Conservation (phyloP, 2,797 vertebrate species). For the Molothrus aeneus region DNA sequence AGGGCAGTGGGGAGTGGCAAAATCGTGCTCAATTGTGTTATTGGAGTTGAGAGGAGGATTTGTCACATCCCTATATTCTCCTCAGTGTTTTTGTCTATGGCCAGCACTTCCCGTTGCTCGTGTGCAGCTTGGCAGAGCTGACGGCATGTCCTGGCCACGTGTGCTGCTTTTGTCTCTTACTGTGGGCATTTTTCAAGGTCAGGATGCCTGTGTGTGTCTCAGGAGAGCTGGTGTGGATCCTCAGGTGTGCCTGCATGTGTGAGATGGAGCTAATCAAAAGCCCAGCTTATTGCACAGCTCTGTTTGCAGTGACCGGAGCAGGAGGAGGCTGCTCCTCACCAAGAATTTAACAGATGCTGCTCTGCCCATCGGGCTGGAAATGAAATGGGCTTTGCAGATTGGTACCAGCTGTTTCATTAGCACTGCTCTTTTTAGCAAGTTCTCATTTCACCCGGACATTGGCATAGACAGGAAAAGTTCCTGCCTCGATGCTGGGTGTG, state of each 20-base stretch:
- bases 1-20: not conserved
- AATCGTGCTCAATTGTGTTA: not conserved
- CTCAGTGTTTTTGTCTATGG: not conserved
- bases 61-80: slow-evolving; percentile 13
- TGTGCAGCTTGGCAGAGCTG: not conserved
- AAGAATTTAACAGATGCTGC: slow-evolving; percentile 24
- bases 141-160: not conserved
- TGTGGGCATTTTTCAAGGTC: slow-evolving; percentile 1
- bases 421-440: not conserved
- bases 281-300: not conserved
- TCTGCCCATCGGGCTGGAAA: slow-evolving; percentile 38
- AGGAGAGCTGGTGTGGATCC: not conserved
- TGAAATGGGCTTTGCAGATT: slow-evolving; percentile 18
- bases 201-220: not conserved
- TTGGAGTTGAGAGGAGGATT: not conserved
- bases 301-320: not conserved
- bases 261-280: not conserved
- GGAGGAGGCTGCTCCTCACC: not conserved
- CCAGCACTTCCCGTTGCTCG: not conserved
- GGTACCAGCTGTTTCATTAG: slow-evolving; percentile 46
- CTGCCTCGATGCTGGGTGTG: not conserved
- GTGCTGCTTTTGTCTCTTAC: slow-evolving; percentile 29
- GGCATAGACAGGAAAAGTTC: not conserved
- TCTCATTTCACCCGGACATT: not conserved
- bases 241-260: not conserved